These are phyloP conservation scores for Anastatus disparis DNA, from an alignment of 1,140 invertebrate species.

Conservation along the genomic window DNA sequence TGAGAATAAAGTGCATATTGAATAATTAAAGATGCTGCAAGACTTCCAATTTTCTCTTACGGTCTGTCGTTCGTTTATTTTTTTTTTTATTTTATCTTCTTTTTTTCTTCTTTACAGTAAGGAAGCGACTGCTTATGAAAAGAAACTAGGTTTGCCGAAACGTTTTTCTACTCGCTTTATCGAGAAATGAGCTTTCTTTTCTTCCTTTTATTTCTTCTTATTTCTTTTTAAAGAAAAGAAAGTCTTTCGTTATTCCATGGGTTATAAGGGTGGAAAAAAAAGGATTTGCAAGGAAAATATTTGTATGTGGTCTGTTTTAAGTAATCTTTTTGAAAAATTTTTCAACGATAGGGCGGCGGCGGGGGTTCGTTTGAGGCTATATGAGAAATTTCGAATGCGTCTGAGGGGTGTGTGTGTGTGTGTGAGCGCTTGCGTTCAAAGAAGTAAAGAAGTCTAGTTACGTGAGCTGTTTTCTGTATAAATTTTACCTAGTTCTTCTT, in stretches of 20 bases:
- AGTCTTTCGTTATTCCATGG: too few species aligned
- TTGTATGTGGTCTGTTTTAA: neutral
- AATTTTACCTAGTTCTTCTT: neutral
- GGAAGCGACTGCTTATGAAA: neutral
- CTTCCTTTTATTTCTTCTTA: too few species aligned
- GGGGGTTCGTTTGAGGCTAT: too few species aligned
- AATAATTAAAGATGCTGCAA: constrained; percentile 19
- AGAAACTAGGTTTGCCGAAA: neutral
- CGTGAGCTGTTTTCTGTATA: neutral
- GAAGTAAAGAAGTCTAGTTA: neutral
- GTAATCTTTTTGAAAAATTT: neutral
- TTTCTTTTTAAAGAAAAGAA: too few species aligned
- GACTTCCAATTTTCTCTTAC: neutral
- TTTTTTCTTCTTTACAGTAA: neutral
- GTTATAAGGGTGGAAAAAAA: too few species aligned
- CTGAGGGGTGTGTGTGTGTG: too few species aligned
- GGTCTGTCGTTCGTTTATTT: too few species aligned
- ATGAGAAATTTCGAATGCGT: too few species aligned
- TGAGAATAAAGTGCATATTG: constrained; percentile 12
- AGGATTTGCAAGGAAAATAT: constrained; percentile 11
- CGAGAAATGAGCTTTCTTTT: too few species aligned
- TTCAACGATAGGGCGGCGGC: too few species aligned
- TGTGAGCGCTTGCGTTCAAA: too few species aligned
- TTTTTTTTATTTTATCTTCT: neutral
- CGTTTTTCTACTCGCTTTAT: neutral